phyloP scores from a whole-genome alignment of 2,797 vertebrate species.

The Molossus alvarezi region DNA sequence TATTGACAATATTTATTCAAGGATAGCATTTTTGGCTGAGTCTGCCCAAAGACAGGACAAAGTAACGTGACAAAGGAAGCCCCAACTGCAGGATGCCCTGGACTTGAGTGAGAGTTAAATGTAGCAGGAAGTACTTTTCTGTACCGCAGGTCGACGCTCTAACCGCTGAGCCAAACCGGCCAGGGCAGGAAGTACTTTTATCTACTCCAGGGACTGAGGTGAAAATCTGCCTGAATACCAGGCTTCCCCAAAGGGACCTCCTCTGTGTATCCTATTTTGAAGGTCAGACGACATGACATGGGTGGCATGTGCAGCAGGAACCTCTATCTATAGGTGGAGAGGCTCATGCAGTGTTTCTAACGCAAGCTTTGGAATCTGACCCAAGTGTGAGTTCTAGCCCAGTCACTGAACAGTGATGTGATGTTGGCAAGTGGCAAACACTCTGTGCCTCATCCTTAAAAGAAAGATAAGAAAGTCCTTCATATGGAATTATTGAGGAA shows the following conservation, averaged over 20 bases:
- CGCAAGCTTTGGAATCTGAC: background rate
- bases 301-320: background rate
- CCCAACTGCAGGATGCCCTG: background rate
- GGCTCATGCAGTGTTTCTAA: conserved; percentile 3
- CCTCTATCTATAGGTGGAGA: background rate
- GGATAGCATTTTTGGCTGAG: background rate
- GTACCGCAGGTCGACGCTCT: too few relatives aligned
- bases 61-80: conserved; percentile 12
- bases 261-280: conserved; percentile 10
- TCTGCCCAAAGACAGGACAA: conserved; percentile 4
- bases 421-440: background rate
- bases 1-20: background rate
- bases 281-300: background rate
- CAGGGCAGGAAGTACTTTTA: background rate
- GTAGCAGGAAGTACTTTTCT: background rate
- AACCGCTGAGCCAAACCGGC: too few relatives aligned
- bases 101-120: background rate
- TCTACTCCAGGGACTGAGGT: background rate
- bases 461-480: conserved; percentile 2
- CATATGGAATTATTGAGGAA: background rate
- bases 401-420: background rate
- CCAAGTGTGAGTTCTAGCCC: background rate
- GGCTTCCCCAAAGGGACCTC: background rate
- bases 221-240: background rate
- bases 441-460: background rate